Conservation (phyloP, 2,797 vertebrate species). For the Eremophila alpestris region DNA sequence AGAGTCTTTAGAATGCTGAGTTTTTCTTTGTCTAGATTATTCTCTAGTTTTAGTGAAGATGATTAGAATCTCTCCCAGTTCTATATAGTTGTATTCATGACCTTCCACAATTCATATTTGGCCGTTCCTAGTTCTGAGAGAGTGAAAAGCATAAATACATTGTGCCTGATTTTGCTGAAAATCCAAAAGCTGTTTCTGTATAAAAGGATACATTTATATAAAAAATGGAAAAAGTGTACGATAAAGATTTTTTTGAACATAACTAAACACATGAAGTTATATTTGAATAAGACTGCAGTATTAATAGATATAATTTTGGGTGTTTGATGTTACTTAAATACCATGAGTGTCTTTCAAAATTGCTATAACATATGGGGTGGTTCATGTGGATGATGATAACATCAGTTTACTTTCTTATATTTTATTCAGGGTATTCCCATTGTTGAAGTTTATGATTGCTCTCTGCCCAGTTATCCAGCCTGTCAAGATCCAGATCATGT, state of each 20-base stretch:
- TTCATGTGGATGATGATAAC: background rate
- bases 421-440: background rate
- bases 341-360: background rate
- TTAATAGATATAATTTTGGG: background rate
- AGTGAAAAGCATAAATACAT: background rate
- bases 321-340: slow-evolving; percentile 26
- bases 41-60: background rate
- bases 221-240: background rate
- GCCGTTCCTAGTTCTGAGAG: background rate
- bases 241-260: background rate
- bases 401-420: background rate
- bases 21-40: background rate
- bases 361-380: slow-evolving; percentile 6
- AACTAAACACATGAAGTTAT: background rate
- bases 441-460: background rate
- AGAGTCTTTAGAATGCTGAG: background rate
- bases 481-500: background rate
- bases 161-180: background rate
- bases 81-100: background rate
- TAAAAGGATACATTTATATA: background rate
- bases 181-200: background rate
- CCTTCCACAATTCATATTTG: background rate
- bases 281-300: background rate
- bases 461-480: background rate
- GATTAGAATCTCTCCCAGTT: background rate